Evolutionary conservation across 2,797 vertebrate species (phyloP), one percentile per base, ranked within the genome.

Genomic region (Sebastes nivosus): DNA sequence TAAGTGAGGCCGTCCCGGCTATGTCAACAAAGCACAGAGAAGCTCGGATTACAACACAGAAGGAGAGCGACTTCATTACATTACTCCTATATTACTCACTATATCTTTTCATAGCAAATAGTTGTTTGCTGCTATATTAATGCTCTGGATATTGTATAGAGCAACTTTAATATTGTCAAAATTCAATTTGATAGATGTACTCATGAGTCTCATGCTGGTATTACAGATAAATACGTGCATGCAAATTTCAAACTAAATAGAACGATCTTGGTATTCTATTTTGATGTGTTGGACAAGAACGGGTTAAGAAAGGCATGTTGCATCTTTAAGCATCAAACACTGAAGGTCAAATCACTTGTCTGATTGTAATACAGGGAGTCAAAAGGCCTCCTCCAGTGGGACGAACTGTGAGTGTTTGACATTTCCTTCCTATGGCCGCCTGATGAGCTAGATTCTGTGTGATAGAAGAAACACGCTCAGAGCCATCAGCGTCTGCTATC

Each of bases 331-430:
- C 22, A 9, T 61, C 10, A 57, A 54, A 79, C 55, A 25, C n/a
- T 67, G 52, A 79, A 88, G 74, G 75, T 87, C 78, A 82, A 34
- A 80, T 58, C 60, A 82, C 67, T 77, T 59, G 34, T 86, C 75
- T 79, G 61, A 83, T 69, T 82, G 34, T 82, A 74, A 83, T 27
- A 24, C 29, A 72, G 42, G 16, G 61, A 80, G 59, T 72, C 32
- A 72, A 85, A 79, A 73, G 38, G 69, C 6, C 16, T 77, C 67
- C 60, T 80, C 46, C 76, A 32, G 16, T 57, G 58, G 60, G 82
- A 79, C 46, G 32, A 38, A 68, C 18, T 54, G 52, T 70, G 72
- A 77, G 72, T 52, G 57, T 75, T 67, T 85, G 80, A 82, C 80
- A 76, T 87, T 81, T 72, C 76, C 1, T 0, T 84, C 79, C 77